Evolutionary conservation across 2,888 invertebrate species (phyloP).

Genomic region (Linnaemya tessellans): DNA sequence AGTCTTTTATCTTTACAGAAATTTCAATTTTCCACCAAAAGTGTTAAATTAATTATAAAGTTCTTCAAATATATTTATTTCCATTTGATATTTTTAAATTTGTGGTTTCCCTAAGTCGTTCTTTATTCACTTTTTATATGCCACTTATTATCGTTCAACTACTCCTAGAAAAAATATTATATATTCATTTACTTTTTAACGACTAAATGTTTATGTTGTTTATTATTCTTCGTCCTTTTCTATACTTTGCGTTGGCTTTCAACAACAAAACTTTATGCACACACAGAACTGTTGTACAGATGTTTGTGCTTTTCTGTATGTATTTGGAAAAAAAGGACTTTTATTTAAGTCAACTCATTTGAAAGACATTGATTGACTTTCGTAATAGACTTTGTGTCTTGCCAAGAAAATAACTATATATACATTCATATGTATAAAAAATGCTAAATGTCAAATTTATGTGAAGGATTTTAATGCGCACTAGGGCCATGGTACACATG

Average conservation of each 20-base stretch:
- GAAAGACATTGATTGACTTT: conserved; percentile 83
- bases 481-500: conserved; percentile 23
- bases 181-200: conserved; percentile 15
- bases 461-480: conserved; percentile 53
- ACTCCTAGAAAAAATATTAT: conserved; percentile 42
- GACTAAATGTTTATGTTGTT: conserved; percentile 51
- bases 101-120: not conserved
- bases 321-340: conserved; percentile 72
- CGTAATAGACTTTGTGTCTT: conserved; percentile 82
- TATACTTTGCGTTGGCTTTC: conserved; percentile 49
- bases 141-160: not conserved
- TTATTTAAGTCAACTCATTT: conserved; percentile 78
- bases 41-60: not conserved
- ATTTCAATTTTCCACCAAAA: too few species aligned
- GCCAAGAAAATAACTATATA: conserved; percentile 76
- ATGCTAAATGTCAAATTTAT: conserved; percentile 67
- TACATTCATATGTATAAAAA: not conserved
- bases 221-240: conserved; percentile 40
- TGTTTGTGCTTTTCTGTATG: conserved; percentile 68
- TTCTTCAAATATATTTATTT: too few species aligned
- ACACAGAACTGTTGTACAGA: conserved; percentile 1
- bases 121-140: not conserved
- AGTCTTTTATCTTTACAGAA: not conserved
- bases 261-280: conserved; percentile 36
- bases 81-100: not conserved